Evolutionary conservation across 2,113 vertebrate species (phyloP), one percentile per base, ranked within the genome.

Genomic region (Telmatochromis sp.): DNA sequence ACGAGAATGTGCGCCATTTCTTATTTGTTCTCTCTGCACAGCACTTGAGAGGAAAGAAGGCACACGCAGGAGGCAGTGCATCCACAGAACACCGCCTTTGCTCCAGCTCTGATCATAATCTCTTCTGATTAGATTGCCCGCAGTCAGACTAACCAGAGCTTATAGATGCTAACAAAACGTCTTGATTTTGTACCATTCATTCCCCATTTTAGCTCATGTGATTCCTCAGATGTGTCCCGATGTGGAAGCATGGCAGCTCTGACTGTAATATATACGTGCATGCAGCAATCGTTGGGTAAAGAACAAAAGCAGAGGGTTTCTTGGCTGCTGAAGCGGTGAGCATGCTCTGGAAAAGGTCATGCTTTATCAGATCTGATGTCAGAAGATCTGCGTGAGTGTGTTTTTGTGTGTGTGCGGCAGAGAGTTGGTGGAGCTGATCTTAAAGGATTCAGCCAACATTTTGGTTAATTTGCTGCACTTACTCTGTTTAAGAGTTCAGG

Each of bases 81-180:
- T 75, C 42, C 60, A 55, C 79, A 57, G 79, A 11, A 14, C 85
- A 81, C 65, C 3, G 47, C 80, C 54, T 57, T 58, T 79, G 82
- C 68, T 75, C 11, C 40, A 13, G 85, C 42, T 79, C 89, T 87
- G 92, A 93, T 91, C 85, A 83, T 91, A 85, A 89, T 94, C 91
- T 85, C 83, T 89, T 84, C 80, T 90, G 82, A 93, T 92, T 92
- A 89, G 84, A 84, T 90, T 87, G 88, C 92, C 86, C 1, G n/a
- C 80, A 86, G 87, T 89, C 82, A 73, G 42, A 88, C 33, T 85
- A 90, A 85, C 79, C 73, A 85, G 65, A 75, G 80, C 86, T 86
- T 79, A 15, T 58, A 85, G 50, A 89, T 75, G 88, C 83, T 65
- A 82, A 88, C 71, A 90, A 87, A 92, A 83, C 26, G 19, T 26